Conservation (phyloP, 2,113 vertebrate genomes). For the Pelecanoides urinatrix region DNA sequence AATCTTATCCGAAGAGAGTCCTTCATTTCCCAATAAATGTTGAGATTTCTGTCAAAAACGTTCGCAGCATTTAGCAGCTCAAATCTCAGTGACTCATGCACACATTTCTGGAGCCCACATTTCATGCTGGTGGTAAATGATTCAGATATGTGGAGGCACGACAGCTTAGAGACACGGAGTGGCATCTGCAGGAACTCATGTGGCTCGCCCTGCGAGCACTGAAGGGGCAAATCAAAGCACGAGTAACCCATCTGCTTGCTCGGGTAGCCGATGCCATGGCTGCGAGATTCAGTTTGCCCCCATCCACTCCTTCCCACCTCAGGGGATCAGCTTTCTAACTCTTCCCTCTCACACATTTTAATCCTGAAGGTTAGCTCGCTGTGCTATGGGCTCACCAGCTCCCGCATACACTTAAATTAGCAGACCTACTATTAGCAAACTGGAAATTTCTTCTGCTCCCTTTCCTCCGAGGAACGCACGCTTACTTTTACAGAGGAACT, state of each 20-base stretch:
- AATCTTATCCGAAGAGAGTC: background rate
- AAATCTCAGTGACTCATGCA: background rate
- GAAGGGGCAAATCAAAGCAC: fast-evolving
- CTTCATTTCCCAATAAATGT: background rate
- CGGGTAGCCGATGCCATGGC: background rate
- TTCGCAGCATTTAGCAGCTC: background rate
- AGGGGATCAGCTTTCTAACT: background rate
- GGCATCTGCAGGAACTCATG: fast-evolving
- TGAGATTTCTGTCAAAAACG: background rate
- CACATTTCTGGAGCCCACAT: background rate
- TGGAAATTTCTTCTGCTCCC: background rate
- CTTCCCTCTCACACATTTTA: background rate
- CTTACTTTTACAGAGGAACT: background rate
- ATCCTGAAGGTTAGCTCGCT: background rate
- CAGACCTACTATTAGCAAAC: background rate
- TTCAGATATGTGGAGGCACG: background rate
- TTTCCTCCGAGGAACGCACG: background rate
- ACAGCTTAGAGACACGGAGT: fast-evolving
- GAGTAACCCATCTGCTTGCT: background rate
- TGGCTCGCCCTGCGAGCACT: fast-evolving
- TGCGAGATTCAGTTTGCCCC: background rate
- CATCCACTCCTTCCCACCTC: background rate
- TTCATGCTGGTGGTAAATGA: background rate
- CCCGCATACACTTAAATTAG: background rate
- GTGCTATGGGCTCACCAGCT: background rate